Percentiles rank a stretch among this genome's conserved stretches.
Conservation (phyloP, 2,113 vertebrate genomes). For the Neolamprologus sp. region DNA sequence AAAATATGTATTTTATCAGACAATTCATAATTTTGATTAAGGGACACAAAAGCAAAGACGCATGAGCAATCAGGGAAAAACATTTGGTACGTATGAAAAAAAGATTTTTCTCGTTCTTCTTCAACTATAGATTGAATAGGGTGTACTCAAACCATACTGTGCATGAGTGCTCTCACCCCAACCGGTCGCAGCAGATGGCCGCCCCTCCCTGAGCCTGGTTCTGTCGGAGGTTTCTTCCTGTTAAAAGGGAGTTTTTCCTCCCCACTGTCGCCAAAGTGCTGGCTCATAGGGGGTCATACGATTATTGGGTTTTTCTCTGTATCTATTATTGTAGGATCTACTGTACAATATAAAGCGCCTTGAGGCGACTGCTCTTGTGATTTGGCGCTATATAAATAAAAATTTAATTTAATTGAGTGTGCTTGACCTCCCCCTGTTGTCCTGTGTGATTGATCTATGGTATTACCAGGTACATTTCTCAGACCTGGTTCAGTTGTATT, state of each 20-base stretch:
- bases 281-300: fast-evolving
- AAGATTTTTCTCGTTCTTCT: background rate
- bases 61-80: background rate
- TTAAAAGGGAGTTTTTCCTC: background rate
- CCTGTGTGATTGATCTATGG: background rate
- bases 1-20: background rate
- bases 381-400: fast-evolving
- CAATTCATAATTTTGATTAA: background rate
- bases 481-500: background rate
- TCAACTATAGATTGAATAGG: background rate
- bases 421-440: background rate
- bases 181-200: fast-evolving
- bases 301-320: background rate
- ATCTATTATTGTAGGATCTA: fast-evolving
- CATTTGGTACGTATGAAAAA: background rate
- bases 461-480: background rate
- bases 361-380: background rate
- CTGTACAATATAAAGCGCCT: background rate
- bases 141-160: background rate
- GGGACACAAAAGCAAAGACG: background rate
- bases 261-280: fast-evolving
- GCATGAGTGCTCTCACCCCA: background rate
- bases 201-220: background rate
- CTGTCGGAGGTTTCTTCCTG: fast-evolving
- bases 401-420: background rate